Conservation (phyloP, 1,140 invertebrate species). For the Psix sp. region DNA sequence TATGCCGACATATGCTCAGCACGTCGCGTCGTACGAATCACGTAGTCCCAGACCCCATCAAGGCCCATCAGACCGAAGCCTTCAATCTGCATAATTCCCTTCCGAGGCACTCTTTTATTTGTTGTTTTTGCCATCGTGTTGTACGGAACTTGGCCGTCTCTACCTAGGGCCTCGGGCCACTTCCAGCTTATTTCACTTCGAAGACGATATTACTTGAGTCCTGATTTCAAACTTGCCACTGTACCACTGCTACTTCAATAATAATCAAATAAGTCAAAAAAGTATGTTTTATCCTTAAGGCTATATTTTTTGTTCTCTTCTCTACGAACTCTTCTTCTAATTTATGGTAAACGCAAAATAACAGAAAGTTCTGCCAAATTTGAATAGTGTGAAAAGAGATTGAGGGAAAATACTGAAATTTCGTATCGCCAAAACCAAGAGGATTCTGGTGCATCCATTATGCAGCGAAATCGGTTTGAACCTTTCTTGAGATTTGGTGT, state of each 20-base stretch:
- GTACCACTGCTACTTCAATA: constrained; percentile 54
- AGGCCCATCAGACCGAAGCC: constrained; percentile 70
- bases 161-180: constrained; percentile 54
- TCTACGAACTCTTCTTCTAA: too few species aligned
- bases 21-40: constrained; percentile 64
- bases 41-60: constrained; percentile 69
- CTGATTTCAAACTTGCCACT: constrained; percentile 51
- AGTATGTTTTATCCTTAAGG: constrained; percentile 31
- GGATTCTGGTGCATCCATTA: too few species aligned
- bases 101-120: constrained; percentile 62
- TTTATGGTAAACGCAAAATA: too few species aligned
- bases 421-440: too few species aligned
- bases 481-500: too few species aligned
- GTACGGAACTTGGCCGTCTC: constrained; percentile 56
- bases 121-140: constrained; percentile 48
- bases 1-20: constrained; percentile 60
- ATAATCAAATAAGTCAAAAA: constrained; percentile 58
- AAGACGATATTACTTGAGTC: constrained; percentile 53
- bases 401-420: too few species aligned
- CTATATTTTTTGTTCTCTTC: constrained; percentile 10
- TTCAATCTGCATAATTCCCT: constrained; percentile 76
- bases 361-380: too few species aligned
- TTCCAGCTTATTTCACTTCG: constrained; percentile 40
- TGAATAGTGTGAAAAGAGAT: too few species aligned
- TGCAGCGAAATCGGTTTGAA: too few species aligned